Evolutionary conservation across 2,888 invertebrate species (phyloP).

Genomic region (Lymantria monacha): DNA sequence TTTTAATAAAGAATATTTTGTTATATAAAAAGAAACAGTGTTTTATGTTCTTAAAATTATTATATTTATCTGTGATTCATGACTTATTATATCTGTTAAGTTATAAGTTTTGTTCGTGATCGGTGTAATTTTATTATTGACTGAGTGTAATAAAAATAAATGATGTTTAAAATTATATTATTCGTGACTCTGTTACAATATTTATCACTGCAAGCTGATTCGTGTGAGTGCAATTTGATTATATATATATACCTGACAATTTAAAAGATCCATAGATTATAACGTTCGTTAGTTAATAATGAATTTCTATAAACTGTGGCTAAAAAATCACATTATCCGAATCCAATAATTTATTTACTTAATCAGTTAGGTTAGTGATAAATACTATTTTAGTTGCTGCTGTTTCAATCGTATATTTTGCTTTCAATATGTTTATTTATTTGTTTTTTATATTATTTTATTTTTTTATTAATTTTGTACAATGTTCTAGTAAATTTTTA

Average conservation of each 20-base stretch:
- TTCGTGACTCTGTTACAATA: constrained; percentile 31
- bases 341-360: constrained; percentile 8
- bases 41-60: background rate
- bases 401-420: too few relatives aligned
- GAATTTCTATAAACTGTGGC: constrained; percentile 11
- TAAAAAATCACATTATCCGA: constrained; percentile 12
- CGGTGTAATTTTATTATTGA: constrained; percentile 9
- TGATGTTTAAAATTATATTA: constrained; percentile 33
- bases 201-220: constrained; percentile 30
- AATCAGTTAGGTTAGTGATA: too few relatives aligned
- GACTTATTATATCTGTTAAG: background rate
- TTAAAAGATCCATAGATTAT: constrained; percentile 13
- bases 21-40: background rate
- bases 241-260: constrained; percentile 12
- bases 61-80: background rate
- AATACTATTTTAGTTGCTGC: too few relatives aligned
- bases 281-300: constrained; percentile 19
- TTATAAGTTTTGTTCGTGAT: background rate
- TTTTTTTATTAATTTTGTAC: too few relatives aligned
- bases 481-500: too few relatives aligned
- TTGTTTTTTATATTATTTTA: too few relatives aligned
- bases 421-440: too few relatives aligned
- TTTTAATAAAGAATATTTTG: background rate
- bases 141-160: constrained; percentile 20
- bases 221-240: constrained; percentile 41